Percentiles rank a stretch among this genome's conserved stretches.
These are phyloP conservation scores for Umimayanthus chanpuru DNA, from an alignment of 92 coral and sea anemone species.

Conservation along the genomic window DNA sequence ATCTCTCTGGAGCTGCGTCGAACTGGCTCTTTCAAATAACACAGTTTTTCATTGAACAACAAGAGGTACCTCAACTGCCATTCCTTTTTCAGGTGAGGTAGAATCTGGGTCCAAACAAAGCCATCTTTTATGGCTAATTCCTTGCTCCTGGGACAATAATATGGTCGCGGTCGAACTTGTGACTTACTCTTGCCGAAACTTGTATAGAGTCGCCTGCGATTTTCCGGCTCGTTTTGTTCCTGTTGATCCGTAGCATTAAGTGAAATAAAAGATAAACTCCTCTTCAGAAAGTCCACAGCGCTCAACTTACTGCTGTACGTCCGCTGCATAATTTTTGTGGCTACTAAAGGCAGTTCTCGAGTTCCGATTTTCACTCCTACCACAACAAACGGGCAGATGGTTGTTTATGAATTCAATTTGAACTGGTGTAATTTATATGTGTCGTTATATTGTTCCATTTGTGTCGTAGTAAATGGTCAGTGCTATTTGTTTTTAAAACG, in stretches of 20 bases:
- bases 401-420: slow-evolving; percentile 39
- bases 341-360: not conserved
- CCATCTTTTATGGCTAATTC: slow-evolving; percentile 34
- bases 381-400: slow-evolving; percentile 2
- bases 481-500: slow-evolving; percentile 10
- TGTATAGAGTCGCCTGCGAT: slow-evolving; percentile 2
- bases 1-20: slow-evolving; percentile 29
- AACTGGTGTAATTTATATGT: slow-evolving; percentile 14
- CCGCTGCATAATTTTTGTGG: not conserved
- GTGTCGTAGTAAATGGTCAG: not conserved
- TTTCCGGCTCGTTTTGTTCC: not conserved
- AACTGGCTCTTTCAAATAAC: slow-evolving; percentile 36
- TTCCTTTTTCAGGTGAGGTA: slow-evolving; percentile 29
- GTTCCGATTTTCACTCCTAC: not conserved
- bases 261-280: slow-evolving; percentile 14
- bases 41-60: slow-evolving; percentile 39
- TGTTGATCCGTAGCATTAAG: not conserved
- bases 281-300: slow-evolving; percentile 14
- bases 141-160: slow-evolving; percentile 28
- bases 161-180: slow-evolving; percentile 19
- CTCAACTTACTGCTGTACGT: slow-evolving; percentile 16
- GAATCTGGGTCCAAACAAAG: slow-evolving; percentile 39
- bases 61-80: slow-evolving; percentile 37
- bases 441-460: slow-evolving; percentile 5
- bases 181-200: slow-evolving; percentile 31